Evolutionary conservation across 1,140 invertebrate species (phyloP).

Genomic region (Periplaneta americana): DNA sequence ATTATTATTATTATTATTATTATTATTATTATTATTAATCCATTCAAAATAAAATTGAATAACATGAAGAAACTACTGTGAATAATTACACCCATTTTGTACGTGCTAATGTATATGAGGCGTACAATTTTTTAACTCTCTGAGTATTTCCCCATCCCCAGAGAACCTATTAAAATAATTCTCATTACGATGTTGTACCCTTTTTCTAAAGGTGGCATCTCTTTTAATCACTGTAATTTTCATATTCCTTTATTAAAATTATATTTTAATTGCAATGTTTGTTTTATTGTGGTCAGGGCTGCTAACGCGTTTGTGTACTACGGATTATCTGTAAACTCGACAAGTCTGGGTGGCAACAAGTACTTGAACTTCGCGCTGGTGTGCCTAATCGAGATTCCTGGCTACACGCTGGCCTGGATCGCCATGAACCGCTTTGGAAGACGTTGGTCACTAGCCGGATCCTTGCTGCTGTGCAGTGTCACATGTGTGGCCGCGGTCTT

Average conservation of each 20-base stretch:
- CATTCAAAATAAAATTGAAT: too few relatives aligned
- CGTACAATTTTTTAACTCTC: too few relatives aligned
- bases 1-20: slow-evolving; percentile 2
- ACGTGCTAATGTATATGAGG: too few relatives aligned
- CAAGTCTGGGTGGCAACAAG: slow-evolving; percentile 56
- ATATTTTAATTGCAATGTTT: too few relatives aligned
- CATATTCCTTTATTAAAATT: too few relatives aligned
- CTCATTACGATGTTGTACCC: too few relatives aligned
- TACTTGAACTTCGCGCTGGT: slow-evolving; percentile 53
- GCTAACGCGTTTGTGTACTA: slow-evolving; percentile 67
- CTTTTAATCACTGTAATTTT: too few relatives aligned
- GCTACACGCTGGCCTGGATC: slow-evolving; percentile 47
- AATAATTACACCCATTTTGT: too few relatives aligned
- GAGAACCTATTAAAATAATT: too few relatives aligned
- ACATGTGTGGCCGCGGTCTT: slow-evolving; percentile 44
- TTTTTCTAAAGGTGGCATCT: too few relatives aligned
- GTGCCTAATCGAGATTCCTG: slow-evolving; percentile 52
- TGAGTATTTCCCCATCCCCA: too few relatives aligned
- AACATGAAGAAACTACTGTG: too few relatives aligned
- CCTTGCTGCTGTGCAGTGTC: slow-evolving; percentile 47
- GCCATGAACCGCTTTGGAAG: slow-evolving; percentile 52
- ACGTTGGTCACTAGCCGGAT: slow-evolving; percentile 40
- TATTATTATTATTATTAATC: neutral
- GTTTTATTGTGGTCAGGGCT: slow-evolving; percentile 44
- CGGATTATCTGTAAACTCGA: slow-evolving; percentile 63